Conservation (phyloP, 2,113 vertebrate genomes). For the Sialia sialis region DNA sequence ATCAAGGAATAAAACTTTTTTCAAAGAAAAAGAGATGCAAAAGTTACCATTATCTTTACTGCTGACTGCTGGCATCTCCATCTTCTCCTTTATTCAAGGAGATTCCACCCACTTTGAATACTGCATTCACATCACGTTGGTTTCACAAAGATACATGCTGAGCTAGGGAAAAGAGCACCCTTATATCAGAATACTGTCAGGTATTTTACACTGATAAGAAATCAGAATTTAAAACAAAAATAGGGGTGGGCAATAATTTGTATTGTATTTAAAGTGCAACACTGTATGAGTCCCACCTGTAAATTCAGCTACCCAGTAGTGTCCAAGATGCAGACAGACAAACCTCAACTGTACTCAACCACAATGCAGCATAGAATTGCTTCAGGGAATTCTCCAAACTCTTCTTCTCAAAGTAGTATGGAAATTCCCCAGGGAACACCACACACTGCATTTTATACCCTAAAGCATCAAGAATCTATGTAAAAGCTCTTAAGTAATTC, state of each 20-base stretch:
- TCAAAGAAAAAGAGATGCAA: not conserved
- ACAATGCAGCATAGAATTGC: not conserved
- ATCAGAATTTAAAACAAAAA: not conserved
- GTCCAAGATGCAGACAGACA: not conserved
- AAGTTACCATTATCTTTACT: conserved; percentile 63
- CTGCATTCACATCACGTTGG: conserved; percentile 20
- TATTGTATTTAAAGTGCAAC: not conserved
- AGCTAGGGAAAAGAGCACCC: not conserved
- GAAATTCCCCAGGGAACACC: not conserved
- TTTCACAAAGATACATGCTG: not conserved
- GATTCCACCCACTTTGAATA: conserved; percentile 18
- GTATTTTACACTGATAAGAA: not conserved
- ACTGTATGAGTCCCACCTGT: not conserved
- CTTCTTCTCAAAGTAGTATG: not conserved
- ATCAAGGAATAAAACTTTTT: not conserved
- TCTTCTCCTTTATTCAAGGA: conserved; percentile 30
- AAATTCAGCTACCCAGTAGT: not conserved
- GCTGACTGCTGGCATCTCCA: conserved; percentile 46
- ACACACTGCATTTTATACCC: not conserved
- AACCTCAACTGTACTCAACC: not conserved
- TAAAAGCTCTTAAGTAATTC: not conserved
- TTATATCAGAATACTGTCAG: not conserved
- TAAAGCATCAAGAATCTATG: not conserved
- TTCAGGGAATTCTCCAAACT: not conserved
- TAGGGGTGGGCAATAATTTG: not conserved